These are phyloP conservation scores for Amblyteles armatorius DNA, from an alignment of 2,888 invertebrate genomes.

Conservation along the genomic window DNA sequence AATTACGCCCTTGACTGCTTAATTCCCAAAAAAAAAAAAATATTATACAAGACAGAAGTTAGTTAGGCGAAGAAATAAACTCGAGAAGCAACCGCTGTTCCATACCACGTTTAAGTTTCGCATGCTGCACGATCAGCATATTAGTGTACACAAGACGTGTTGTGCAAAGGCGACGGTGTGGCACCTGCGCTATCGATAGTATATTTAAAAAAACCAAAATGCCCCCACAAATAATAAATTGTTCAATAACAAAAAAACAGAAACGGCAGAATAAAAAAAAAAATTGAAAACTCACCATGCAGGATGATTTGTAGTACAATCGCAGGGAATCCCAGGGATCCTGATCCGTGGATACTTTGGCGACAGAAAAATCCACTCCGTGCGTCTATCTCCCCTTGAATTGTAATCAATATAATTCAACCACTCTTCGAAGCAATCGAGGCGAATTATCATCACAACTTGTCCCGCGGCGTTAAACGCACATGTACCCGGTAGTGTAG, in stretches of 20 bases:
- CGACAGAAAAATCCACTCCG: constrained; percentile 59
- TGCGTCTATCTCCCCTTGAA: constrained; percentile 16
- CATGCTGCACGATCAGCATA: constrained; percentile 39
- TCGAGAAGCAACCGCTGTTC: constrained; percentile 55
- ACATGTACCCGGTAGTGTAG: constrained; percentile 3
- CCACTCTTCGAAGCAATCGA: constrained; percentile 9
- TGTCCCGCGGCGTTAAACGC: constrained; percentile 37
- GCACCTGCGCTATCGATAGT: background rate
- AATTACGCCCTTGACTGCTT: background rate
- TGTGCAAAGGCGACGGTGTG: constrained; percentile 2
- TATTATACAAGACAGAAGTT: constrained; percentile 44
- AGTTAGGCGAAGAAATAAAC: constrained; percentile 50
- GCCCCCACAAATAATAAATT: background rate
- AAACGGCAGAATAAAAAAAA: background rate
- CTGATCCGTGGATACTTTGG: constrained; percentile 20
- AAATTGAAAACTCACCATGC: constrained; percentile 65
- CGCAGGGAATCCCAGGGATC: constrained; percentile 33
- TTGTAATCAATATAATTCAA: constrained; percentile 14
- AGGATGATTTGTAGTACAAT: constrained; percentile 51
- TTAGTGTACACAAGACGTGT: background rate
- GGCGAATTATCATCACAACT: constrained; percentile 10
- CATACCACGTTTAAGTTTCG: constrained; percentile 46
- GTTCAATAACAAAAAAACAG: constrained; percentile 9
- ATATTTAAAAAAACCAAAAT: background rate
- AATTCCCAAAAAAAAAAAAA: constrained; percentile 6